A percentile compares a stretch with the other conserved stretches of the same genome.
Evolutionary conservation across 1,140 invertebrate species (phyloP).

Genomic region (Drosophila funebris): DNA sequence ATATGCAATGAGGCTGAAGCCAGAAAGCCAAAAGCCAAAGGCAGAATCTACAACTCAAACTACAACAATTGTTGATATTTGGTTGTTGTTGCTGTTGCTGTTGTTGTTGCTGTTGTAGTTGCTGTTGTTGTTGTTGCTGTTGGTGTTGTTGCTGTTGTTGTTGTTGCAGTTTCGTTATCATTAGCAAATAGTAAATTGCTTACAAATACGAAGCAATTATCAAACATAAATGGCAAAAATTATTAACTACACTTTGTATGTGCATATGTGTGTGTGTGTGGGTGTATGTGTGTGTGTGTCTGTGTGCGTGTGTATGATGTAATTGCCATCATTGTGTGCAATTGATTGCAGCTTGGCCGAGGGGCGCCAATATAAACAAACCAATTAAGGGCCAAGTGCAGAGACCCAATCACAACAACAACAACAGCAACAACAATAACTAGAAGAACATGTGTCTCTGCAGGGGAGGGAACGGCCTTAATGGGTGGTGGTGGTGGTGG

Average conservation of each 20-base stretch:
- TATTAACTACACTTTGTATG: conserved; percentile 64
- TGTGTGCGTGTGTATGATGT: conserved; percentile 37
- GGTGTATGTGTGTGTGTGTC: not conserved
- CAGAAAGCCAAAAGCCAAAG: conserved; percentile 33
- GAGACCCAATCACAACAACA: conserved; percentile 38
- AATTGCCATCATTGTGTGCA: conserved; percentile 79
- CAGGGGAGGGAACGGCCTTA: not conserved
- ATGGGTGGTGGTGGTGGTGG: not conserved
- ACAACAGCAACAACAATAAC: conserved; percentile 20
- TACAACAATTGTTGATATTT: not conserved
- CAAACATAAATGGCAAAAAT: conserved; percentile 77
- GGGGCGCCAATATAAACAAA: conserved; percentile 80
- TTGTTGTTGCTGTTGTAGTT: not conserved
- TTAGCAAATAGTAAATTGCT: conserved; percentile 74
- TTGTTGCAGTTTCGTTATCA: conserved; percentile 60
- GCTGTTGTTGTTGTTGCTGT: not conserved
- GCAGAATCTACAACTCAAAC: not conserved
- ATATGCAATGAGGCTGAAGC: conserved; percentile 71
- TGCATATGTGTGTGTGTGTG: conserved; percentile 5
- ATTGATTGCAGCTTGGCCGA: conserved; percentile 77
- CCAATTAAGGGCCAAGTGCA: conserved; percentile 74
- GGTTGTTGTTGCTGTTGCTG: not conserved
- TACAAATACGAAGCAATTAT: conserved; percentile 78
- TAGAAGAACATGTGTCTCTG: conserved; percentile 32
- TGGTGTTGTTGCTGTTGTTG: conserved; percentile 1